Evolutionary conservation across 2,797 vertebrate genomes (phyloP).

Genomic region (Microctenopoma stevenorrisi): DNA sequence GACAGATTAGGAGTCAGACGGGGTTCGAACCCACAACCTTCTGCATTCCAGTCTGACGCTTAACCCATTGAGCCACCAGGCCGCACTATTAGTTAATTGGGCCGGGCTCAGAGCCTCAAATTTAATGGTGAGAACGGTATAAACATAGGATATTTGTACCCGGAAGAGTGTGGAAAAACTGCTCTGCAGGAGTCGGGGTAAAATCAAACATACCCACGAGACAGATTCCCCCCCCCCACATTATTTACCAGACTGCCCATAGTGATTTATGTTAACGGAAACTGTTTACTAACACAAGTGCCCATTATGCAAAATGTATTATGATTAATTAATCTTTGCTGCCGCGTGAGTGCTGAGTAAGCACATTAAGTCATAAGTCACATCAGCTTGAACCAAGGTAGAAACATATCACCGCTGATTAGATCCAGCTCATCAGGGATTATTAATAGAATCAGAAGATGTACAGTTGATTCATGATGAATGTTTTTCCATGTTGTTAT

Average conservation of each 20-base stretch:
- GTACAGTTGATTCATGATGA: conserved; percentile 9
- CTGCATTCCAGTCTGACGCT: too few relatives aligned
- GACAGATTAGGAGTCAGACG: too few relatives aligned
- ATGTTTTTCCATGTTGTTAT: conserved; percentile 47
- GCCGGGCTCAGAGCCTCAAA: conserved; percentile 21
- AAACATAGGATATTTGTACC: conserved; percentile 1
- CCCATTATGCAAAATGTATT: conserved; percentile 63
- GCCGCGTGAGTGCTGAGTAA: conserved; percentile 30
- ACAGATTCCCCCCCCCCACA: conserved; percentile 19
- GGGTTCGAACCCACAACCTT: too few relatives aligned
- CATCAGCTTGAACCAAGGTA: conserved; percentile 33
- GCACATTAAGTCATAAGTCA: conserved; percentile 59
- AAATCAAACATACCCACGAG: conserved; percentile 16
- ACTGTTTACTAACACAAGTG: conserved; percentile 62
- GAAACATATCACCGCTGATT: conserved; percentile 9
- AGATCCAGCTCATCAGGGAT: conserved; percentile 24
- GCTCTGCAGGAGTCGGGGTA: conserved; percentile 11
- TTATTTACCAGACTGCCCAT: conserved; percentile 44
- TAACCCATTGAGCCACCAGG: too few relatives aligned
- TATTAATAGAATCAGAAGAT: conserved; percentile 22
- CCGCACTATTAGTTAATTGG: conserved; percentile 6
- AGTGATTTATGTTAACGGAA: conserved; percentile 60
- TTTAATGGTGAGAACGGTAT: conserved; percentile 6
- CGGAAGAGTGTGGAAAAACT: conserved; percentile 8
- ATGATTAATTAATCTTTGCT: conserved; percentile 60